Base-by-base conservation (phyloP, 1,140 invertebrate genomes). In the Nautilus pompilius region DNA sequence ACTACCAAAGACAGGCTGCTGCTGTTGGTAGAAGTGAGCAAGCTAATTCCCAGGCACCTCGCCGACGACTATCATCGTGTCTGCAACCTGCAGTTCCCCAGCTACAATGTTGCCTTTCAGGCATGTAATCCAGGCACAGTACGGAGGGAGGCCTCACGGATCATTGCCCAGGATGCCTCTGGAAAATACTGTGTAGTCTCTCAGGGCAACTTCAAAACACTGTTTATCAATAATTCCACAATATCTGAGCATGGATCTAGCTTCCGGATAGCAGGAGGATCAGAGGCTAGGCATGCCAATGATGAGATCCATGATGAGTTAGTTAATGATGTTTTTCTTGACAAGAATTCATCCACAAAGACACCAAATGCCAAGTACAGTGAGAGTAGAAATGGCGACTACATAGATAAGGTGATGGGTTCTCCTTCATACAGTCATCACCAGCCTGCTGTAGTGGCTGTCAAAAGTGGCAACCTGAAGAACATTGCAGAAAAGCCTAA, bases 41-140 rank as follows among this genome's bases (percentile, higher is more conserved):
- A 64, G 33, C 58, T 66, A 33, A 61, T 79, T 36, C 76, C 74
- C 2, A 26, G 32, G 34, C 63, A 65, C 28, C 58, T 76, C 2
- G 69, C 73, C n/a, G 62, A 67, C 24, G 77, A 79, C 58, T 79
- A 74, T 59, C 75, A 74, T 51, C 65, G 68, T 29, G 36, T 79
- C 29, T 79, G 77, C 57, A 65, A 65, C 32, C 51, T 79, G 32
- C 69, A 77, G 36, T 77, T 72, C 67, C 62, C 64, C 41, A 73
- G 72, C 65, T 79, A 77, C 41, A 69, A 75, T 41, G 63, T 71
- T 10, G 75, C 72, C 59, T 58, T 74, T 17, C 66, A 69, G 46
- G 20, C 56, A n/a, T 65, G 59, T 58, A 55, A 55, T 48, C 68
- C 64, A 36, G 69, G 69, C 10, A 34, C 48, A 15, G 69, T 74